Conservation (phyloP, 92 coral and sea anemone species). For the Porites evermanni region DNA sequence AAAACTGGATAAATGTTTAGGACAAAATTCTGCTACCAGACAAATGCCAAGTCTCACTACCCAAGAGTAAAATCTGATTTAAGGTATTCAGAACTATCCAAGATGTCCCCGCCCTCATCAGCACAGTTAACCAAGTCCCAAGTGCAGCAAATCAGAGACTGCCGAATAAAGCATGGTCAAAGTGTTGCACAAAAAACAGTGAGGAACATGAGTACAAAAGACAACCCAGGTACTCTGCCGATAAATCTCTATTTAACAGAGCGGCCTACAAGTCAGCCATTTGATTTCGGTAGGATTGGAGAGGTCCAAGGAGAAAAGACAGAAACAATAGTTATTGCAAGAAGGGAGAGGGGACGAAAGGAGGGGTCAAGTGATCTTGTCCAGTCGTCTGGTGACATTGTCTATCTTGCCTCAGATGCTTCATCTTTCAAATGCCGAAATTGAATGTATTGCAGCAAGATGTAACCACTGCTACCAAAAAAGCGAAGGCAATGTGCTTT, state of each 20-base stretch:
- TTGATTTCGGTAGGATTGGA: too few species aligned
- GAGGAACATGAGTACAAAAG: too few species aligned
- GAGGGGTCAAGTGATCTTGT: background rate
- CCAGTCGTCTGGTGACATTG: slow-evolving; percentile 15
- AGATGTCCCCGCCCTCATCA: slow-evolving; percentile 7
- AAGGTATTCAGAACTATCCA: slow-evolving; percentile 13
- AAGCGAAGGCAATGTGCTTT: background rate
- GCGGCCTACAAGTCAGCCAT: too few species aligned
- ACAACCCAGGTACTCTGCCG: background rate
- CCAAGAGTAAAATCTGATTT: slow-evolving; percentile 21
- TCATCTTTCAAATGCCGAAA: slow-evolving; percentile 15
- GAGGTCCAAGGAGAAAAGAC: background rate
- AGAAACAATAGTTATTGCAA: slow-evolving; percentile 18
- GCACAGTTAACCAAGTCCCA: slow-evolving; percentile 7
- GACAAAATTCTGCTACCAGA: slow-evolving; percentile 33
- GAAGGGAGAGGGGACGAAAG: slow-evolving; percentile 16
- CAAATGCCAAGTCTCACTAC: slow-evolving; percentile 28
- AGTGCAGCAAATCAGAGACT: background rate
- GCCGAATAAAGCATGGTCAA: too few species aligned
- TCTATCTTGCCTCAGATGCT: slow-evolving; percentile 20
- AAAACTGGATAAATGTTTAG: slow-evolving; percentile 15
- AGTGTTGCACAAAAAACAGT: background rate
- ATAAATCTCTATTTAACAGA: background rate
- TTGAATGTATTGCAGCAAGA: slow-evolving; percentile 13
- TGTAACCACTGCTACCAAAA: background rate